Evolutionary conservation across 2,888 invertebrate genomes (phyloP), one percentile per base, ranked within the genome.

Genomic region (Drosophila rubida): DNA sequence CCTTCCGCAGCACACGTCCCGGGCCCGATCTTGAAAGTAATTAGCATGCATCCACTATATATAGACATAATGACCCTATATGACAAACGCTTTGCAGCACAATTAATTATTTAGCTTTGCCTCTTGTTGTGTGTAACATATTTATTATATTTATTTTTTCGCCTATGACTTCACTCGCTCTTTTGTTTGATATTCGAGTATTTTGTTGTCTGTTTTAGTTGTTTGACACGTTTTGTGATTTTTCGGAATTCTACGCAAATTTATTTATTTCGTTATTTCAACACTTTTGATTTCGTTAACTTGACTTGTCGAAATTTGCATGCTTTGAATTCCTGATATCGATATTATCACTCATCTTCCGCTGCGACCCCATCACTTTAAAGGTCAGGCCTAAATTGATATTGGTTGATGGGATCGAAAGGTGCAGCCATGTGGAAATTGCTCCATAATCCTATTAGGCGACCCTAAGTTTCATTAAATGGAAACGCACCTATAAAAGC

Each of bases 1-100:
- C 91, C 35, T 90, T 81, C 65, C 88, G 88, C 25, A 86, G 68
- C 42, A 84, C 77, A 23, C 85, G 90, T n/a, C 90, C 90, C 19
- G 73, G 70, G 22, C 69, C 76, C 3, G 84, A 88, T 57, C 41
- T 88, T 62, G 83, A 78, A 84, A 80, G 90, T 90, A 87, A 87
- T 74, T 57, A 46, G 16, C 30, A 41, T n/a, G 14, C n/a, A 50
- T 13, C 9, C 4, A 41, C 5, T n/a, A 14, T 19, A 22, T 58
- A 16, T 13, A 22, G 19, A n/a, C 22, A 23, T 32, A 45, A 45
- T 66, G 77, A 66, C 53, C 44, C 49, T 22, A 50, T n/a, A 49
- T 44, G 49, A 30, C 68, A 39, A 13, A 13, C 50, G 32, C 25
- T 50, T 44, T 51, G 19, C 35, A 53, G 3, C 23, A 48, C 30